Evolutionary conservation across 2,888 invertebrate genomes (phyloP).

Genomic region (Macrophya alboannulata): DNA sequence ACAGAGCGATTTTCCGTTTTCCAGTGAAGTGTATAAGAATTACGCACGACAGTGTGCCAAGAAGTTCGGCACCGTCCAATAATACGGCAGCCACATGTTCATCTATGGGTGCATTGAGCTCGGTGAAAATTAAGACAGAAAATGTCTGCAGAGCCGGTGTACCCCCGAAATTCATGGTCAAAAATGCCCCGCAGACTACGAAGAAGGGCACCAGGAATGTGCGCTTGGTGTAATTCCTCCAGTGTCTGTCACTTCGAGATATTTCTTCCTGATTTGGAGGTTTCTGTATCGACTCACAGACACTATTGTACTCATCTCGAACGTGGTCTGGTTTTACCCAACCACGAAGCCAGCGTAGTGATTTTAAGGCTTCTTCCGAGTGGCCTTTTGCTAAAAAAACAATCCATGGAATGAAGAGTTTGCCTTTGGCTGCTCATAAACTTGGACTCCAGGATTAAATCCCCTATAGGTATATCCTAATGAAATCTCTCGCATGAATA

Average conservation of each 20-base stretch:
- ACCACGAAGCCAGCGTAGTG: constrained; percentile 90
- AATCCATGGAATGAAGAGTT: not conserved
- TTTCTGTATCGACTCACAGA: constrained; percentile 79
- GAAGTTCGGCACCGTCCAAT: constrained; percentile 87
- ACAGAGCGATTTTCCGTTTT: constrained; percentile 86
- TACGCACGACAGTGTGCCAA: constrained; percentile 86
- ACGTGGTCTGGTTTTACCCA: constrained; percentile 86
- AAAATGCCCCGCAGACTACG: constrained; percentile 86
- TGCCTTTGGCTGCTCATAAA: not conserved
- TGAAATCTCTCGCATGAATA: not conserved
- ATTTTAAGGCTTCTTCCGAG: constrained; percentile 85
- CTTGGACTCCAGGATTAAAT: not conserved
- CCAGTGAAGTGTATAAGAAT: constrained; percentile 87
- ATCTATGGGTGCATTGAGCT: constrained; percentile 88
- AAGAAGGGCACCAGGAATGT: constrained; percentile 87
- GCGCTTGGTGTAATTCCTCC: constrained; percentile 81
- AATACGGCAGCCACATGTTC: constrained; percentile 89
- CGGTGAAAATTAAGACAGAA: constrained; percentile 88
- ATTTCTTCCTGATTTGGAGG: constrained; percentile 68
- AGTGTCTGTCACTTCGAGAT: constrained; percentile 64
- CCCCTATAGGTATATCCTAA: not conserved
- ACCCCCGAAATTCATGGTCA: constrained; percentile 89
- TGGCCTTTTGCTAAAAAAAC: constrained; percentile 81
- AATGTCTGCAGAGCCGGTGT: constrained; percentile 89
- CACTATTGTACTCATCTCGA: constrained; percentile 83